phyloP scores from a whole-genome alignment of 2,113 vertebrate species.

The Loxodonta africana region DNA sequence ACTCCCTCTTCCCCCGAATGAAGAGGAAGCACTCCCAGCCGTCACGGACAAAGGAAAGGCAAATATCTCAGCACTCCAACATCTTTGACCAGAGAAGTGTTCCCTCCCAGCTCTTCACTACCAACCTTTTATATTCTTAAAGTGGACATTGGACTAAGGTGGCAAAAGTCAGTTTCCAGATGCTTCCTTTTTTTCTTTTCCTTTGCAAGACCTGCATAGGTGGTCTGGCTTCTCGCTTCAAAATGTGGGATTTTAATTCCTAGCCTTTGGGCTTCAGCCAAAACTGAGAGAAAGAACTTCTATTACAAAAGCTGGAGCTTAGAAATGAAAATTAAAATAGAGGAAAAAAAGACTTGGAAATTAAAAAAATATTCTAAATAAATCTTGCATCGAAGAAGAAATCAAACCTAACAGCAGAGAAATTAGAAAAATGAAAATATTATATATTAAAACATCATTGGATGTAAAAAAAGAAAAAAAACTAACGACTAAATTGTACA shows the following conservation, averaged over 20 bases:
- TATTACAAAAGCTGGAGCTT: not conserved
- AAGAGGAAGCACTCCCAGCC: not conserved
- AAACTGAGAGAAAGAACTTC: not conserved
- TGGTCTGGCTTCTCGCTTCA: not conserved
- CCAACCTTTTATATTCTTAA: not conserved
- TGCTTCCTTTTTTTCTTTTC: not conserved
- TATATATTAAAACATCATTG: not conserved
- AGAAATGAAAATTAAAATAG: not conserved
- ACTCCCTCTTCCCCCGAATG: not conserved
- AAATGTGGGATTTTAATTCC: not conserved
- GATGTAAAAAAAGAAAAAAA: not conserved
- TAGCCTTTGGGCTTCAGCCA: not conserved
- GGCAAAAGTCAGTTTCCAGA: conserved; percentile 10
- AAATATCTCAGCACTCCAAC: not conserved
- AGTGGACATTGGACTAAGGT: not conserved
- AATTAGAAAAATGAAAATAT: conserved; percentile 47
- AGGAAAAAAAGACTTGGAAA: not conserved
- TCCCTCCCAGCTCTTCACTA: not conserved
- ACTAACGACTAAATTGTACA: not conserved
- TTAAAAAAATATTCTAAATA: not conserved
- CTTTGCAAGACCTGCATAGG: not conserved
- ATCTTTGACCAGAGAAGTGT: not conserved
- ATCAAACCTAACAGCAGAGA: not conserved
- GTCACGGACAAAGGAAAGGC: not conserved
- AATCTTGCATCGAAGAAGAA: not conserved